Evolutionary conservation across 1,140 invertebrate genomes (phyloP).

Genomic region (Frieseomelitta varia): DNA sequence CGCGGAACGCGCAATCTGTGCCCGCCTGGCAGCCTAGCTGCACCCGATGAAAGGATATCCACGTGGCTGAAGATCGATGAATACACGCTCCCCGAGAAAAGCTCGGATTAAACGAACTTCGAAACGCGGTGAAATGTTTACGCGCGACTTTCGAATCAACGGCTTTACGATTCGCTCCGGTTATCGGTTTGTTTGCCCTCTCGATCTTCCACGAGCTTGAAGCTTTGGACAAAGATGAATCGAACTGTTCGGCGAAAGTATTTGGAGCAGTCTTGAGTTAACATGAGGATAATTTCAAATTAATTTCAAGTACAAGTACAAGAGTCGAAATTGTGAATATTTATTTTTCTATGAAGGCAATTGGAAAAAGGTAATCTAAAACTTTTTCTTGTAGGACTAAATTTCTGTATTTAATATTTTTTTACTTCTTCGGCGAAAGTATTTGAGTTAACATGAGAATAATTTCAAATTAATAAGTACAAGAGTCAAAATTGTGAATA

Average conservation of each 20-base stretch:
- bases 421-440: no score
- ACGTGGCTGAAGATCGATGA: slow-evolving; percentile 27
- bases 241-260: no score
- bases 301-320: no score
- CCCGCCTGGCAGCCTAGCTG: not conserved
- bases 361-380: not conserved
- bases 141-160: not conserved
- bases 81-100: not conserved
- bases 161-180: not conserved
- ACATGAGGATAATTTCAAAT: no score
- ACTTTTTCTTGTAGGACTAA: no score
- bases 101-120: slow-evolving; percentile 25
- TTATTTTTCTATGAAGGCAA: no score
- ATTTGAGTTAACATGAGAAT: no score
- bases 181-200: not conserved
- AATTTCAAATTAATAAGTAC: no score
- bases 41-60: slow-evolving; percentile 13
- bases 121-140: slow-evolving; percentile 14
- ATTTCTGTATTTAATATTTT: no score
- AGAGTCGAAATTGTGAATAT: no score
- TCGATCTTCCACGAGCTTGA: not conserved
- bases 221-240: not conserved
- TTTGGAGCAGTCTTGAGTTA: no score
- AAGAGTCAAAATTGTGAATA: no score
- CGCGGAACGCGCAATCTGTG: slow-evolving; percentile 14